Evolutionary conservation across 2,888 invertebrate genomes (phyloP).

Genomic region (Phragmatobia fuliginosa): DNA sequence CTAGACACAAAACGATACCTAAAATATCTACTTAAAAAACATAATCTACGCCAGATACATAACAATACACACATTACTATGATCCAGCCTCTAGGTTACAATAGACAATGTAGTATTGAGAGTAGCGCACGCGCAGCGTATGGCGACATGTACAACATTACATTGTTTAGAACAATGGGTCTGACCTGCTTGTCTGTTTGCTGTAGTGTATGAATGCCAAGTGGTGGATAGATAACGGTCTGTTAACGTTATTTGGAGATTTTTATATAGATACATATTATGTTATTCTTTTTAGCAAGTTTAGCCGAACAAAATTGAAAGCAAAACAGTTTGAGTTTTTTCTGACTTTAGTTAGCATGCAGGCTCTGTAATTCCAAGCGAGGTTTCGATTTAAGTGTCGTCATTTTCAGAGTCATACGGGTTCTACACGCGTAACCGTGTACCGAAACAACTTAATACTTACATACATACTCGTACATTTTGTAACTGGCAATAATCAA

Average conservation of each 20-base stretch:
- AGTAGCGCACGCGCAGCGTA: constrained; percentile 12
- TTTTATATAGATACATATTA: not conserved
- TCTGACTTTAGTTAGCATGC: not conserved
- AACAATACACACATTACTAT: constrained; percentile 21
- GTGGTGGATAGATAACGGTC: constrained; percentile 15
- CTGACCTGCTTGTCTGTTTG: constrained; percentile 29
- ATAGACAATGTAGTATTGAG: constrained; percentile 20
- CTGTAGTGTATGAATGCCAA: constrained; percentile 14
- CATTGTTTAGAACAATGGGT: constrained; percentile 33
- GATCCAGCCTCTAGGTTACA: constrained; percentile 22
- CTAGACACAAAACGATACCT: not conserved
- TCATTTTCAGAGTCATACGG: not conserved
- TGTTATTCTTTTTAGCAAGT: not conserved
- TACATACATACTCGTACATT: not conserved
- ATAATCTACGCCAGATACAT: constrained; percentile 19
- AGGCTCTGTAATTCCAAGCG: not conserved
- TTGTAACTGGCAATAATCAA: not conserved
- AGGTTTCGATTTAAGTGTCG: not conserved
- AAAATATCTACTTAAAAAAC: not conserved
- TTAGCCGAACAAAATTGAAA: not conserved
- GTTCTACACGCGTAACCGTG: not conserved
- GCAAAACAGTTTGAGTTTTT: not conserved
- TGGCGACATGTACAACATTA: constrained; percentile 25
- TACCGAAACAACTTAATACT: not conserved
- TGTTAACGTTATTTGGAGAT: not conserved